These are phyloP conservation scores for Tetramorium simillimum DNA, from an alignment of 1,140 invertebrate species.

Conservation along the genomic window DNA sequence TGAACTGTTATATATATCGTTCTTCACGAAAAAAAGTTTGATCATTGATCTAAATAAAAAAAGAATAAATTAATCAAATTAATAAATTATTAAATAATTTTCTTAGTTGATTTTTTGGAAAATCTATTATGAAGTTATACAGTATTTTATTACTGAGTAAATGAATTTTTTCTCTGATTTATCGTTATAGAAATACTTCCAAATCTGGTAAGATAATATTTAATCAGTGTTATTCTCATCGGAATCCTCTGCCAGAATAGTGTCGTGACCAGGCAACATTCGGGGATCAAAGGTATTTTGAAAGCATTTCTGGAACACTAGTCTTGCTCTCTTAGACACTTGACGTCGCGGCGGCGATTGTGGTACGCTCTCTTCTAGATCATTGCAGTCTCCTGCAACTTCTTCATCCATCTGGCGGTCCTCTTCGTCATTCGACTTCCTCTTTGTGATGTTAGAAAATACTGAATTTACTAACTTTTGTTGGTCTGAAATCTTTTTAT, in stretches of 20 bases:
- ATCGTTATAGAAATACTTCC: background rate
- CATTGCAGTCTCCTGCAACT: slow-evolving; percentile 70
- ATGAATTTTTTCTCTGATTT: background rate
- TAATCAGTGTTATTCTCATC: slow-evolving; percentile 81
- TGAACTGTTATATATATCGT: background rate
- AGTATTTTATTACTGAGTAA: background rate
- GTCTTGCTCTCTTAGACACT: slow-evolving; percentile 81
- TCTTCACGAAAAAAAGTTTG: background rate
- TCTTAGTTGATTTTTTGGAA: background rate
- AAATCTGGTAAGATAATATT: background rate
- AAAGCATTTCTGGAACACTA: slow-evolving; percentile 89
- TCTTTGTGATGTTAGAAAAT: slow-evolving; percentile 68
- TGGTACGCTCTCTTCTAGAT: slow-evolving; percentile 78
- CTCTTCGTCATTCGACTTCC: slow-evolving; percentile 63
- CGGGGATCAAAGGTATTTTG: slow-evolving; percentile 88
- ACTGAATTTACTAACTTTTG: slow-evolving; percentile 20
- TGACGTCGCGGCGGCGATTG: slow-evolving; percentile 83
- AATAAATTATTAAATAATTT: background rate
- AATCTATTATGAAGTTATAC: background rate
- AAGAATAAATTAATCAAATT: background rate
- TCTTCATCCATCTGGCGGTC: background rate
- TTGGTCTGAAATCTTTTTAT: background rate
- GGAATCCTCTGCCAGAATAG: slow-evolving; percentile 87
- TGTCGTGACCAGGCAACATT: slow-evolving; percentile 84
- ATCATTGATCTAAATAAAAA: background rate